These are phyloP conservation scores for Pandemis cinnamomeana DNA, from an alignment of 2,888 invertebrate genomes.

Conservation along the genomic window DNA sequence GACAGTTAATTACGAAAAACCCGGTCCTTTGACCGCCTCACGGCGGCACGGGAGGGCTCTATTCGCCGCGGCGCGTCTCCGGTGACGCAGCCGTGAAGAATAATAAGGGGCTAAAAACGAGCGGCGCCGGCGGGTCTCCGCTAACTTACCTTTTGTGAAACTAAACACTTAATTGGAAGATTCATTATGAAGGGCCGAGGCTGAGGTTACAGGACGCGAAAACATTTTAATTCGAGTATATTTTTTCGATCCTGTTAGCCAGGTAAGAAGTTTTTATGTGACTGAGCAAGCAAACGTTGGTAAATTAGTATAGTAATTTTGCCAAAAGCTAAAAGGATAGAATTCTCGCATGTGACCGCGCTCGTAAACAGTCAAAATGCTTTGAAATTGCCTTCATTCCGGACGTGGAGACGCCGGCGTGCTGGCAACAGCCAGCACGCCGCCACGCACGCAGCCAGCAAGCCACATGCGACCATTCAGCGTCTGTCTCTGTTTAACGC, in stretches of 20 bases:
- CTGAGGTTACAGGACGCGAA: neutral
- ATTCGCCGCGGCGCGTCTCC: neutral
- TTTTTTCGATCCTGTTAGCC: neutral
- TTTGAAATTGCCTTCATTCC: no score
- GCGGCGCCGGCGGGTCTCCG: no score
- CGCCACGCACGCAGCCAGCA: no score
- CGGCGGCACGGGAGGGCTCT: neutral
- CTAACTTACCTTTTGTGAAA: neutral
- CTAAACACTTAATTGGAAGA: slow-evolving; percentile 12
- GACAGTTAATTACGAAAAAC: neutral
- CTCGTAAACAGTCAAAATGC: no score
- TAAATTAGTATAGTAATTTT: no score
- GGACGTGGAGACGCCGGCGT: no score
- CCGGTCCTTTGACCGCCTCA: neutral
- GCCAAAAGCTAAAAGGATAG: no score
- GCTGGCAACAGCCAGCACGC: no score
- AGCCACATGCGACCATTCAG: no score
- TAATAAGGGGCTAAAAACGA: neutral
- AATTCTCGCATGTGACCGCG: no score
- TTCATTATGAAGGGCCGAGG: slow-evolving; percentile 2
- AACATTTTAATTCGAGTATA: neutral
- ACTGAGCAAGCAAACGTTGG: neutral
- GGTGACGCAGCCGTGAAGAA: neutral
- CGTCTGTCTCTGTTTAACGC: no score
- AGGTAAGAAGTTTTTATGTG: neutral